Evolutionary conservation across 1,140 invertebrate genomes (phyloP), one percentile per base, ranked within the genome.

Genomic region (Propsilocerus akamusi): DNA sequence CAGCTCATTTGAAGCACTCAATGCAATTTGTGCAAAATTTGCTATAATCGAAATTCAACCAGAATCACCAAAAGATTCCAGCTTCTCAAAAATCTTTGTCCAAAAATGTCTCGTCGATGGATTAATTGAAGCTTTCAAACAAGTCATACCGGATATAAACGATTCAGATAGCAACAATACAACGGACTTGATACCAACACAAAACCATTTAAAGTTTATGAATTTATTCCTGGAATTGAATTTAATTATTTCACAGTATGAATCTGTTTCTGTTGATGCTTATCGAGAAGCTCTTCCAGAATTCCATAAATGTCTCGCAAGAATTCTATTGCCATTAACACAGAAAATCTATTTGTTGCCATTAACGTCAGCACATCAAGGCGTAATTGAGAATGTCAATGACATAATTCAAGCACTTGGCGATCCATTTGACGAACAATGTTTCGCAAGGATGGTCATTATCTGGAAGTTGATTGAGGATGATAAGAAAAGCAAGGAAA

Each of bases 1-100:
- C 1, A 70, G 69, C 48, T 68, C 72, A 1, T 59, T 78, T 14
- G 72, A 74, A 54, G 71, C 73, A 25, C 60, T 72, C 0, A 74
- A 75, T 58, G 69, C 71, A 25, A 61, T 75, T 3, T 68, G 72
- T 55, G 59, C 59, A 11, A 64, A 59, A 47, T 65, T 62, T 49
- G 60, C 63, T 0, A 17, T 64, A 25, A 56, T 65, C 14, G 59
- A 64, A 52, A n/a, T 32, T 28, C 46, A 50, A 23, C 5, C 34
- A 11, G 49, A 52, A 4, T n/a, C 20, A n/a, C 14, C 17, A 10
- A 59, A 58, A 10, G 26, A 61, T 11, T 56, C 55, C 12, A 58
- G 57, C 4, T 64, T 65, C 37, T 51, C 57, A 0, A 52, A 65
- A 49, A 50, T 65, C 1, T 65, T 65, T 37, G 54, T 65, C 0